Base-by-base conservation (phyloP, 1,140 invertebrate species). In the Philopotamus ludificatus region DNA sequence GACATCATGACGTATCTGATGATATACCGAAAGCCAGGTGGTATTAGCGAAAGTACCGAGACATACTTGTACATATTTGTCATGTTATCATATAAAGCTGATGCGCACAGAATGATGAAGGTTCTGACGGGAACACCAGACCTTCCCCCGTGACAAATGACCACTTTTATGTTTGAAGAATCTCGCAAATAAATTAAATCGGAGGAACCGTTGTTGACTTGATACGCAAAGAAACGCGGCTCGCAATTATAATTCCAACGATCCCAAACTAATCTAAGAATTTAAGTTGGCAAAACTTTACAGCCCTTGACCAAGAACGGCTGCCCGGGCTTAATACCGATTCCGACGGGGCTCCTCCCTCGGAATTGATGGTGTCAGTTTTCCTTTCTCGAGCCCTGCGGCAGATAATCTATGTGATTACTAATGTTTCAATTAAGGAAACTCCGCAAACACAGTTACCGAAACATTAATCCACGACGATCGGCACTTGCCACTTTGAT, bases 371-470 rank as follows among this genome's bases (percentile, higher is more conserved):
- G 54, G 54, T 57, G 54, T 57, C 54, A 57, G 54, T 57, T 57
- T 57, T 57, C 54, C 34, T 57, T 57, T 41, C 54, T 28, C 1
- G 22, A 39, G 10, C 54, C 3, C 54, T 21, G 15, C 22, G 50
- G 50, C 21, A 57, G 54, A 57, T 57, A 57, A 57, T 57, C 54
- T 57, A 57, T 42, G 54, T 21, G 54, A 57, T 57, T 57, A 57
- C 54, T 57, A 57, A 57, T 57, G 54, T 57, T 57, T 57, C 54
- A 57, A 57, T 57, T 57, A 57, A 57, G 54, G 26, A 39, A 57
- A 34, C 54, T 42, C n/a, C 34, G 26, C 26, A 57, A 57, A 57
- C 26, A 57, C 23, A 57, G 54, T 57, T 42, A 42, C 54, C 42
- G 41, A 18, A n/a, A 25, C 54, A 28, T 42, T 57, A 57, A 57